phyloP scores from a whole-genome alignment of 2,113 vertebrate species.

The Heptranchias perlo region DNA sequence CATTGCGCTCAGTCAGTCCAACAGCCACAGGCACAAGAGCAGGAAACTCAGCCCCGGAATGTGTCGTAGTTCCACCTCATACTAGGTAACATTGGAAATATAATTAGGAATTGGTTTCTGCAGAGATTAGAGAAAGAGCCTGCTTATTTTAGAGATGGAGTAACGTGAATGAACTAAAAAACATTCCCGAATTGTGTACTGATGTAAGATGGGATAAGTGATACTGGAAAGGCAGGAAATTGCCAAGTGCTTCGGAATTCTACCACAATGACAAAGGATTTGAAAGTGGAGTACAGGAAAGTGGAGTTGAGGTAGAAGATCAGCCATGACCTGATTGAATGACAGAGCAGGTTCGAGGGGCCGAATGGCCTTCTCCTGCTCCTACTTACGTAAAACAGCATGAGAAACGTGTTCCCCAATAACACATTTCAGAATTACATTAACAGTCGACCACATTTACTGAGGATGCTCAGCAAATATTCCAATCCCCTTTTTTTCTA shows the following conservation, averaged over 20 bases:
- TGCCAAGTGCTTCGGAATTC: background rate
- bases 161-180: background rate
- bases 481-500: background rate
- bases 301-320: no score
- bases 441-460: background rate
- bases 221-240: background rate
- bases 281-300: no score
- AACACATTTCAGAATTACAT: background rate
- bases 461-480: background rate
- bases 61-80: background rate
- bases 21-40: background rate
- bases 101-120: background rate
- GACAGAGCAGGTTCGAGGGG: no score
- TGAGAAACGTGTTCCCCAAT: background rate
- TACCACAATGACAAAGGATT: background rate
- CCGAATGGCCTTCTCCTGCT: no score
- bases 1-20: background rate
- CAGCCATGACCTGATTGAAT: no score
- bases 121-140: background rate
- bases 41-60: background rate
- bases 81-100: no score
- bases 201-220: background rate
- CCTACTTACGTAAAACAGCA: background rate
- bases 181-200: background rate
- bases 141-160: background rate